Evolutionary conservation across 2,113 vertebrate species (phyloP).

Genomic region (Eupsittula cactorum): DNA sequence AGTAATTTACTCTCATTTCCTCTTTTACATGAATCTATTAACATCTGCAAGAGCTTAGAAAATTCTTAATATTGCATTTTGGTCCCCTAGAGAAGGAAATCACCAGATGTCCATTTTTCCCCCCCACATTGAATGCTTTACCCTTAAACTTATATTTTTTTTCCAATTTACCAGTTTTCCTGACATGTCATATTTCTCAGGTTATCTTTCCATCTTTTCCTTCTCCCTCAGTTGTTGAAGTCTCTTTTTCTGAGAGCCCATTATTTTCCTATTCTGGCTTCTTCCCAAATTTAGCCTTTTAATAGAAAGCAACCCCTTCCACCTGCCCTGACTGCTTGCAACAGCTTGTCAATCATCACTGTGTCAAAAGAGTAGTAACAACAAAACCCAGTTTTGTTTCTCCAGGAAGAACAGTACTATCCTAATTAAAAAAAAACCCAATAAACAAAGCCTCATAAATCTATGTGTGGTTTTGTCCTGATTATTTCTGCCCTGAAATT

Average conservation of each 20-base stretch:
- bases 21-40: background rate
- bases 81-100: background rate
- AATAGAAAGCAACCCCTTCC: background rate
- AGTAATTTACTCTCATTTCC: background rate
- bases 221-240: background rate
- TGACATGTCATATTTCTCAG: background rate
- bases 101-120: background rate
- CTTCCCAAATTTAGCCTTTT: background rate
- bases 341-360: background rate
- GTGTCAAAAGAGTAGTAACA: background rate
- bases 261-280: background rate
- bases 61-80: background rate
- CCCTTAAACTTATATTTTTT: background rate
- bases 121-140: background rate
- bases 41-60: background rate
- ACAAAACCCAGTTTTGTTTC: background rate
- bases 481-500: background rate
- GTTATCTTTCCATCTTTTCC: background rate
- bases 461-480: background rate
- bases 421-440: fast-evolving
- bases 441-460: background rate
- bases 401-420: background rate
- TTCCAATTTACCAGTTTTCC: background rate
- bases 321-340: background rate
- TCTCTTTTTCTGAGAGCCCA: background rate